Evolutionary conservation across 2,113 vertebrate genomes (phyloP).

Genomic region (Empidonax traillii): DNA sequence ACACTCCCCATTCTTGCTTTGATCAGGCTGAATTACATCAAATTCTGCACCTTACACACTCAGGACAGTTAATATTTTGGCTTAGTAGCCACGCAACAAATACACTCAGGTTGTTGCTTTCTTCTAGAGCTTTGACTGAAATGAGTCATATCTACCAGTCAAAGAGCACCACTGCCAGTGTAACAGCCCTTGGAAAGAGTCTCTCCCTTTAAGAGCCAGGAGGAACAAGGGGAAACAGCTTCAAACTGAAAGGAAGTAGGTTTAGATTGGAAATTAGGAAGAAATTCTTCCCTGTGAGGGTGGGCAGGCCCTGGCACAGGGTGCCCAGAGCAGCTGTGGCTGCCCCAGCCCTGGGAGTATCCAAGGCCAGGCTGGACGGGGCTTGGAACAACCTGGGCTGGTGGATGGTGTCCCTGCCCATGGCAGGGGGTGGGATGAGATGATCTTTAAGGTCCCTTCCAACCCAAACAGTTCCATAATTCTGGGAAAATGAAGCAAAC

Average conservation of each 20-base stretch:
- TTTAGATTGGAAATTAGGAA: not conserved
- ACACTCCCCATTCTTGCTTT: not conserved
- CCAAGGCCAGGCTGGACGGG: accelerated
- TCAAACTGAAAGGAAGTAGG: not conserved
- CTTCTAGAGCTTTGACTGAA: not conserved
- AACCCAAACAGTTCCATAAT: not conserved
- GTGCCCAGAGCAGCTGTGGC: not conserved
- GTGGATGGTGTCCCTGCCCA: not conserved
- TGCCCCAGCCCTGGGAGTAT: not conserved
- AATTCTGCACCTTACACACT: not conserved
- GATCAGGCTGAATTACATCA: not conserved
- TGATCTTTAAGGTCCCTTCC: not conserved
- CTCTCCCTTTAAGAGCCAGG: not conserved
- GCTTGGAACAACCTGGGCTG: accelerated
- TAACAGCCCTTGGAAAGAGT: not conserved
- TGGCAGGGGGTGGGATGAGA: not conserved
- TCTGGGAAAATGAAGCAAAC: not conserved
- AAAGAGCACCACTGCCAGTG: not conserved
- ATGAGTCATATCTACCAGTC: not conserved
- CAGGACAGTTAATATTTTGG: not conserved
- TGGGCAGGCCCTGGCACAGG: not conserved
- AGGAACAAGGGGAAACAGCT: not conserved
- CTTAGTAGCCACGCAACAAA: not conserved
- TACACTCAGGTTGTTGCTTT: not conserved
- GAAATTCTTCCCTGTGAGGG: not conserved